Evolutionary conservation across 1,140 invertebrate genomes (phyloP).

Genomic region (Drosophila nikananu): DNA sequence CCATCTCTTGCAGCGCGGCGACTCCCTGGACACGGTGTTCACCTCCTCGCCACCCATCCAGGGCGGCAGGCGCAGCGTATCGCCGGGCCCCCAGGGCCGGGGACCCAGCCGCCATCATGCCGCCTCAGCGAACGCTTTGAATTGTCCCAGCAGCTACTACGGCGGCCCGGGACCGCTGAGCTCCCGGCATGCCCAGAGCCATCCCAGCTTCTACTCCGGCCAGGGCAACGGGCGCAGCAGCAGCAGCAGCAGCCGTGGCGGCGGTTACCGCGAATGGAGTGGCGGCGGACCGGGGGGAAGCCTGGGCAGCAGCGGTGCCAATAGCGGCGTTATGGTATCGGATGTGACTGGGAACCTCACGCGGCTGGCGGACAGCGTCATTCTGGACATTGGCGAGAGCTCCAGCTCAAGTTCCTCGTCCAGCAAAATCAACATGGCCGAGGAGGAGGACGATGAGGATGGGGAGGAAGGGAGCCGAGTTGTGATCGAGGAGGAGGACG

Average conservation of each 20-base stretch:
- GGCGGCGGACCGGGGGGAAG: slow-evolving; percentile 12
- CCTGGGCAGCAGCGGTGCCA: neutral
- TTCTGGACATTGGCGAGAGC: slow-evolving; percentile 82
- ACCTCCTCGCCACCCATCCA: slow-evolving; percentile 86
- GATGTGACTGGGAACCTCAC: slow-evolving; percentile 77
- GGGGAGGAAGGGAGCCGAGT: slow-evolving; percentile 44
- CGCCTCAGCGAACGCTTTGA: slow-evolving; percentile 68
- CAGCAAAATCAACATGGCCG: slow-evolving; percentile 64
- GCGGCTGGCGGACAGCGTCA: slow-evolving; percentile 71
- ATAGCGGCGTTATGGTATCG: slow-evolving; percentile 53
- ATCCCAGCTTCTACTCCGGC: slow-evolving; percentile 68
- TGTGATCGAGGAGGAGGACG: slow-evolving; percentile 27
- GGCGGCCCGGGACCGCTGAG: slow-evolving; percentile 58
- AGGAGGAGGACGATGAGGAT: slow-evolving; percentile 66
- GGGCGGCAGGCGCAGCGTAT: slow-evolving; percentile 62
- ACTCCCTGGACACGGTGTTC: slow-evolving; percentile 87
- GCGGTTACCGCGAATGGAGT: slow-evolving; percentile 60
- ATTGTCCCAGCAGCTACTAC: slow-evolving; percentile 73
- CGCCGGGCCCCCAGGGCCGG: slow-evolving; percentile 38
- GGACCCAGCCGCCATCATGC: slow-evolving; percentile 68
- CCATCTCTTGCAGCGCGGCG: slow-evolving; percentile 85
- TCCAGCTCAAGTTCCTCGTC: slow-evolving; percentile 80
- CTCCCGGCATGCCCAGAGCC: slow-evolving; percentile 66
- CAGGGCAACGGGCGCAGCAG: slow-evolving; percentile 54
- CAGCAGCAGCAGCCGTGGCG: slow-evolving; percentile 16